Evolutionary conservation across 1,140 invertebrate species (phyloP).

Genomic region (Drosophila sulfurigaster): DNA sequence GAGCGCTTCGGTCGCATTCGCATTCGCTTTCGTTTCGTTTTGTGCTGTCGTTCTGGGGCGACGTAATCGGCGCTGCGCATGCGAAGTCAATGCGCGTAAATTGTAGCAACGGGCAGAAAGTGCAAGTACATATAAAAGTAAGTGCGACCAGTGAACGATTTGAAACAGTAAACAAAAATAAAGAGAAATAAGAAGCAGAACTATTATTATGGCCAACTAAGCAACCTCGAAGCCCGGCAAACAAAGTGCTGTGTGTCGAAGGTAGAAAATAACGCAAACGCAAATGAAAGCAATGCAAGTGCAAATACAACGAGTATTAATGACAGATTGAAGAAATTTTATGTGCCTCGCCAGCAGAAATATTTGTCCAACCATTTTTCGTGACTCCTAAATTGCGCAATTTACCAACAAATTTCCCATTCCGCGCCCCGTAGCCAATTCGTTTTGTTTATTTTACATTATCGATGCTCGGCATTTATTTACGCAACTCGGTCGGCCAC

Average conservation of each 20-base stretch:
- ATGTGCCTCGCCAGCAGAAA: constrained; percentile 61
- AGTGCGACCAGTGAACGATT: constrained; percentile 14
- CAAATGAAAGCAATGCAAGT: constrained; percentile 47
- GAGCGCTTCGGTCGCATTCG: constrained; percentile 31
- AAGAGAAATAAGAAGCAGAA: constrained; percentile 25
- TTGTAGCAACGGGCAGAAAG: constrained; percentile 37
- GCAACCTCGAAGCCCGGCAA: constrained; percentile 22
- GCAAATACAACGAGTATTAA: constrained; percentile 33
- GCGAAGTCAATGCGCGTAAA: constrained; percentile 53
- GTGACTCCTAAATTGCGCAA: constrained; percentile 60
- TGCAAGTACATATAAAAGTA: constrained; percentile 33
- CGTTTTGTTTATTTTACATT: constrained; percentile 61
- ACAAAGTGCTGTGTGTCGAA: constrained; percentile 19
- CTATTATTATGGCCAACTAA: constrained; percentile 26
- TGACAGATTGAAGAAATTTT: constrained; percentile 42
- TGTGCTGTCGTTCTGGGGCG: constrained; percentile 14
- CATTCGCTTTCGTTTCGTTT: neutral
- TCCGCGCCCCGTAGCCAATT: constrained; percentile 16
- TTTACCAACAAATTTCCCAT: constrained; percentile 30
- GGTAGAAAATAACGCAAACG: constrained; percentile 23
- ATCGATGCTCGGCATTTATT: constrained; percentile 58
- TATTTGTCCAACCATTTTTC: constrained; percentile 55
- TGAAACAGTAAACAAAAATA: constrained; percentile 18
- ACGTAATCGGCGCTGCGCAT: constrained; percentile 54
- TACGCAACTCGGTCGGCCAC: constrained; percentile 32